Conservation (phyloP, 2,888 invertebrate species). For the Tinea pellionella region DNA sequence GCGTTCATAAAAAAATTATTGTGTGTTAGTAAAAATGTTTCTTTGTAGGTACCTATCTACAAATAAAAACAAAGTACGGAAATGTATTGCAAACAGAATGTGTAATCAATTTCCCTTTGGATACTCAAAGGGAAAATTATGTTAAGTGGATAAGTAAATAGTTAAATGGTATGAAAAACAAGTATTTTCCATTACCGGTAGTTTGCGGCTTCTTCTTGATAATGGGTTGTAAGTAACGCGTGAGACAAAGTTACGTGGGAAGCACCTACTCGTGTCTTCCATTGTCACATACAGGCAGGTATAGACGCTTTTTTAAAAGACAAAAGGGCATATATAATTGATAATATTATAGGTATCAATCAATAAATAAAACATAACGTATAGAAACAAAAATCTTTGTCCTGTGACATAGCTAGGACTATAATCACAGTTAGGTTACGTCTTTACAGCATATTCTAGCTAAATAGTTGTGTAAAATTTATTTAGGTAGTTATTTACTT, state of each 20-base stretch:
- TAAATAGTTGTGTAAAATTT: no score
- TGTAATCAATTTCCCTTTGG: not conserved
- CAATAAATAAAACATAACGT: no score
- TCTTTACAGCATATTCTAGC: no score
- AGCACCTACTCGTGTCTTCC: not conserved
- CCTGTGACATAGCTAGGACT: no score
- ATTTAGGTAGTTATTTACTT: no score
- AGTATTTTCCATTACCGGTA: constrained; percentile 50
- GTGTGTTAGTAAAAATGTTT: no score
- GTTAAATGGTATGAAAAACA: constrained; percentile 25
- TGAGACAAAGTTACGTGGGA: not conserved
- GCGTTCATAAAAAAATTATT: no score
- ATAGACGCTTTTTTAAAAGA: no score
- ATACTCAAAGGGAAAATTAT: not conserved
- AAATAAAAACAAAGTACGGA: not conserved
- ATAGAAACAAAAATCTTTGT: no score
- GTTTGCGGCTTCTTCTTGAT: constrained; percentile 8
- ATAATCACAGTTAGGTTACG: no score
- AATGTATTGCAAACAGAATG: not conserved
- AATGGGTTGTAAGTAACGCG: not conserved
- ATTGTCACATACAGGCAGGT: not conserved
- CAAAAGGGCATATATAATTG: no score
- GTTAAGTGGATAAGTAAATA: not conserved
- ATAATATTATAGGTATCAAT: no score
- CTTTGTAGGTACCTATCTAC: not conserved